Percentiles rank a stretch among this genome's conserved stretches.
phyloP scores from a whole-genome alignment of 2,797 vertebrate genomes.

The Eurystomus glaucurus region DNA sequence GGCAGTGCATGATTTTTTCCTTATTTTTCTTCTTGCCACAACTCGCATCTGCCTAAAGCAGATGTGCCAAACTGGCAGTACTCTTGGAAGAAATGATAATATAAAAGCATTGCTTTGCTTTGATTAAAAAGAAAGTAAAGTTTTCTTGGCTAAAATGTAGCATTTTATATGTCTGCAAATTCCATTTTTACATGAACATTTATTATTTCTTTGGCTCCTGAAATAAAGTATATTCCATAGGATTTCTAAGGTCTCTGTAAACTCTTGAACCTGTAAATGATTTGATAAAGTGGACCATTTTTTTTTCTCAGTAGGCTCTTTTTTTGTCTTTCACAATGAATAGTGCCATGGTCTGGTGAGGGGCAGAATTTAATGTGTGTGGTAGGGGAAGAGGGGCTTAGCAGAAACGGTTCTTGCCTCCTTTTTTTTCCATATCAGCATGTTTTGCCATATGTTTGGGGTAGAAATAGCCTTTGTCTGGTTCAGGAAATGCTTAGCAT shows the following conservation, averaged over 20 bases:
- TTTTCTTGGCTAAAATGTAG: neutral
- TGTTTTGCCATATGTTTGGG: neutral
- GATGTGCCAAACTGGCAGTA: neutral
- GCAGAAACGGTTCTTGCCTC: neutral
- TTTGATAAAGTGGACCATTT: neutral
- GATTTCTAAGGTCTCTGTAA: neutral
- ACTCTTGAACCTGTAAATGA: neutral
- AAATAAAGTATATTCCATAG: neutral
- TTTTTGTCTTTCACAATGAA: neutral
- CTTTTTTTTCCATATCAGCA: neutral
- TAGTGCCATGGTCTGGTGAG: neutral
- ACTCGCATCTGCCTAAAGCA: neutral
- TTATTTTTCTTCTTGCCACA: constrained; percentile 21
- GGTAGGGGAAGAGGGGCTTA: neutral
- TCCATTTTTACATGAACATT: neutral
- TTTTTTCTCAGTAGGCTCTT: neutral
- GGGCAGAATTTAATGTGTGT: neutral
- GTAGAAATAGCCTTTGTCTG: neutral
- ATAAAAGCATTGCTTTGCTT: neutral
- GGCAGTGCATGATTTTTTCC: neutral
- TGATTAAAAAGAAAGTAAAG: neutral
- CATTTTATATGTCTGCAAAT: neutral
- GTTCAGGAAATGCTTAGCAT: neutral
- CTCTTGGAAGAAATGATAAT: neutral
- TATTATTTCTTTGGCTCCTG: neutral